Conservation (phyloP, 2,888 invertebrate species). For the Toxonevra muliebris region DNA sequence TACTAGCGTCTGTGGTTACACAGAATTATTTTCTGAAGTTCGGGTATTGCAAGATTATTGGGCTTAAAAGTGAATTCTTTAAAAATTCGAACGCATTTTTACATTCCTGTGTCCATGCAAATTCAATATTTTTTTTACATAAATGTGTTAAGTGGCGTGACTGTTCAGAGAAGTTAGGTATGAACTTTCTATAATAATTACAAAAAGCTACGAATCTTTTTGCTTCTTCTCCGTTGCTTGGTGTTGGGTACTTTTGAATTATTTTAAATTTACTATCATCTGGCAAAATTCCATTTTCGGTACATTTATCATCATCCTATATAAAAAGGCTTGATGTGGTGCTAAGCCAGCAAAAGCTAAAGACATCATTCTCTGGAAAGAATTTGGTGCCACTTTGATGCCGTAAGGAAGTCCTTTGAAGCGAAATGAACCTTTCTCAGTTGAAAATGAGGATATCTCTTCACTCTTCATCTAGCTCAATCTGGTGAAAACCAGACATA, state of each 20-base stretch:
- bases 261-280: conserved; percentile 23
- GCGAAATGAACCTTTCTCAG: conserved; percentile 38
- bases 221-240: too few species aligned
- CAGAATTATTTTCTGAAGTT: conserved; percentile 30
- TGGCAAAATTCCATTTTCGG: conserved; percentile 28
- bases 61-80: neutral
- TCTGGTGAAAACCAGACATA: neutral
- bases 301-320: conserved; percentile 37
- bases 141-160: neutral
- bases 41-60: conserved; percentile 29
- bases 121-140: neutral
- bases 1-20: conserved; percentile 37
- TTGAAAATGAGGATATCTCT: conserved; percentile 8
- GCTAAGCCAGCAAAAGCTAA: conserved; percentile 38
- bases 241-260: conserved; percentile 24
- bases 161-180: neutral
- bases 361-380: conserved; percentile 47
- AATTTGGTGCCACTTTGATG: conserved; percentile 40
- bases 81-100: neutral
- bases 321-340: conserved; percentile 40
- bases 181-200: neutral
- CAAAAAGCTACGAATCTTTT: too few species aligned
- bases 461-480: too few species aligned
- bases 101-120: neutral
- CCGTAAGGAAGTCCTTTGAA: conserved; percentile 18